Evolutionary conservation across 2,797 vertebrate genomes (phyloP).

Genomic region (Gymnoscopelus braueri): DNA sequence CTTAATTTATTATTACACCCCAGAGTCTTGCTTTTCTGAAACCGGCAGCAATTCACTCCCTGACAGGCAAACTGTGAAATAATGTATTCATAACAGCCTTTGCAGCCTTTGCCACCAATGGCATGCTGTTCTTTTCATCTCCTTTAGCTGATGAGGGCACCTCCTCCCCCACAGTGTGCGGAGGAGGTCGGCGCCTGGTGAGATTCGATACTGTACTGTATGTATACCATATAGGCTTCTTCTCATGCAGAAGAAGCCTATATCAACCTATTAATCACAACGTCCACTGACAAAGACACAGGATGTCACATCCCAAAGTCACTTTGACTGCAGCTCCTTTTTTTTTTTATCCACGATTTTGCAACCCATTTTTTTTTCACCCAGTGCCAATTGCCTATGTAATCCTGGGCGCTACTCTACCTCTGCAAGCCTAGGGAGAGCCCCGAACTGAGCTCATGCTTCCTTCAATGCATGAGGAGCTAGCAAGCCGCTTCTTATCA

Average conservation of each 20-base stretch:
- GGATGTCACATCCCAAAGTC: constrained; percentile 58
- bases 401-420: too few relatives aligned
- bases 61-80: constrained; percentile 63
- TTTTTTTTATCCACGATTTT: too few relatives aligned
- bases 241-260: background rate
- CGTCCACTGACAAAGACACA: constrained; percentile 46
- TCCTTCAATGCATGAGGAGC: too few relatives aligned
- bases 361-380: too few relatives aligned
- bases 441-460: too few relatives aligned
- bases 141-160: constrained; percentile 58
- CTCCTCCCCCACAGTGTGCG: constrained; percentile 19
- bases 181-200: constrained; percentile 27
- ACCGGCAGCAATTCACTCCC: constrained; percentile 32
- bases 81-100: constrained; percentile 69
- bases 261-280: constrained; percentile 25
- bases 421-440: too few relatives aligned
- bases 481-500: too few relatives aligned
- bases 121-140: constrained; percentile 69
- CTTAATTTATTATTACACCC: constrained; percentile 54
- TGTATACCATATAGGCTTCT: constrained; percentile 1
- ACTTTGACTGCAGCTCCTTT: constrained; percentile 44
- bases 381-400: too few relatives aligned
- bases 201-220: constrained; percentile 21
- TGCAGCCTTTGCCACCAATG: constrained; percentile 60
- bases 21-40: constrained; percentile 51